phyloP scores from a whole-genome alignment of 2,113 vertebrate species.

The Cephalopholis sonnerati region DNA sequence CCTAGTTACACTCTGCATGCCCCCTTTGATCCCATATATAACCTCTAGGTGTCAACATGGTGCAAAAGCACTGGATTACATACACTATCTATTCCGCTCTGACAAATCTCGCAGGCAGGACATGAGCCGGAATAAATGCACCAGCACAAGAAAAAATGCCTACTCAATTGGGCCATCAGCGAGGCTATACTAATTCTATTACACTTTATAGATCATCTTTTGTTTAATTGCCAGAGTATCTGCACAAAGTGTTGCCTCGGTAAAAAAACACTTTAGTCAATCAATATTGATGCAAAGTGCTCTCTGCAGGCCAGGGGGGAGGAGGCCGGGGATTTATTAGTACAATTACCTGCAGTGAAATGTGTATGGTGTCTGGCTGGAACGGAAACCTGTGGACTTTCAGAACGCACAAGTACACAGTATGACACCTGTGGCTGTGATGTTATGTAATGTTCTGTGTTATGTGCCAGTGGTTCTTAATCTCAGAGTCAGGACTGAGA shows the following conservation, averaged over 20 bases:
- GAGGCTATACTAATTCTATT: neutral
- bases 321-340: neutral
- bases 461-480: neutral
- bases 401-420: neutral
- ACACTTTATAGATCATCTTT: neutral
- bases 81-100: neutral
- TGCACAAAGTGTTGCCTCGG: neutral
- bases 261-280: neutral
- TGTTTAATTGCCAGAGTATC: neutral
- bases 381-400: constrained; percentile 36
- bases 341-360: neutral
- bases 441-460: constrained; percentile 34
- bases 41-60: neutral
- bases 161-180: neutral
- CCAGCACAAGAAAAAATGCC: neutral
- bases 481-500: neutral
- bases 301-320: neutral
- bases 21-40: neutral
- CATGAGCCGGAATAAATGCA: neutral
- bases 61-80: neutral
- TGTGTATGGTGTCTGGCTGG: constrained; percentile 15
- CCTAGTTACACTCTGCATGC: neutral
- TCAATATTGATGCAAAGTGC: neutral
- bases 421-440: constrained; percentile 37
- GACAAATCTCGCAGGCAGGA: neutral